Evolutionary conservation across 2,797 vertebrate genomes (phyloP), one percentile per base, ranked within the genome.

Genomic region (Leptodactylus fallax): DNA sequence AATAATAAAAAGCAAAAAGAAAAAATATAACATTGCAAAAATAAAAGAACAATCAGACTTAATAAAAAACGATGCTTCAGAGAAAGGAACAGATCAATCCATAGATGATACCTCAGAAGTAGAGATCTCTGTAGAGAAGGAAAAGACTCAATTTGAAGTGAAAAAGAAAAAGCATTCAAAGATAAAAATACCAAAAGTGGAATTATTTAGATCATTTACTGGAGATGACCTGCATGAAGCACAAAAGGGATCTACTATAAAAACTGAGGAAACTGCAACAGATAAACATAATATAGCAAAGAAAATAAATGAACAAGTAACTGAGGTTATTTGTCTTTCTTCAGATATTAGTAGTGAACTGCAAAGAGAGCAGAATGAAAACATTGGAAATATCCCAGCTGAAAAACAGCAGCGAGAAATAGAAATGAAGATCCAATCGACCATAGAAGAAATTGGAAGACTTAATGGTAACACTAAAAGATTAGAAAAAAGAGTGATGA

Each of bases 201-300:
- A 88, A 12, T 67, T 81, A 61, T 86, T 85, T 21, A 89, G 58
- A 90, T 71, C 65, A 23, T 90, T 91, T 49, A 89, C 51, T 47
- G 89, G 65, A 76, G 25, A 2, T 16, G 87, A 61, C 9, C 85
- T 81, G 27, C 61, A 49, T 51, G 63, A 89, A 47, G 7, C 23
- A 14, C 23, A 67, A 13, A 36, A 19, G 13, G 36, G 11, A 21
- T n/a, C 21, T 51, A 23, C 3, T 55, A 23, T 13, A 77, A 53
- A 77, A 25, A n/a, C 19, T 63, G 60, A 63, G n/a, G 21, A n/a
- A n/a, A 1, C 14, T 27, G 65, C 25, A 25, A 67, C 23, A 58
- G 16, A 10, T n/a, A 9, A 7, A 21, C 16, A 55, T 14, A 12
- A n/a, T 12, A 21, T 9, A 49, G 49, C 71, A 45, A 17, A 7